Evolutionary conservation across 2,797 vertebrate genomes (phyloP).

Genomic region (Threskiornis aethiopicus): DNA sequence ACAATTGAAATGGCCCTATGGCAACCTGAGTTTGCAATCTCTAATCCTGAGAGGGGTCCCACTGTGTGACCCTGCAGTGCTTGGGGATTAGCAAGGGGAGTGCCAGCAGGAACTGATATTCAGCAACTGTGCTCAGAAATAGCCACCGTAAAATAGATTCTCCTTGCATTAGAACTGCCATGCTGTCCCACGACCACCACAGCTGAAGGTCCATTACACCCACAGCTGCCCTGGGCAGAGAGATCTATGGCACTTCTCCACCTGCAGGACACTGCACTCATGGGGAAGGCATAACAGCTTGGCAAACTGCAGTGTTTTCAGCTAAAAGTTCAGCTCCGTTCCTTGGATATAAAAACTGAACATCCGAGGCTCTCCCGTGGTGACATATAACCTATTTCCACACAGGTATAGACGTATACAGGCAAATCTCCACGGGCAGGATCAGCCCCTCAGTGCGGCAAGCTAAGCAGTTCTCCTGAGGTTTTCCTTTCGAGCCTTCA

Average conservation of each 20-base stretch:
- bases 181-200: rapidly evolving
- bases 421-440: not conserved
- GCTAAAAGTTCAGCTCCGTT: not conserved
- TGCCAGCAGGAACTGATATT: not conserved
- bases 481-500: not conserved
- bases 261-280: not conserved
- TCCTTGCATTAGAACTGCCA: not conserved
- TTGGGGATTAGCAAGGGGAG: not conserved
- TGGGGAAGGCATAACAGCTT: not conserved
- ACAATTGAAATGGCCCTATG: not conserved
- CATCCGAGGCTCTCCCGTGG: not conserved
- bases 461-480: not conserved
- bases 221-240: not conserved
- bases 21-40: not conserved
- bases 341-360: not conserved
- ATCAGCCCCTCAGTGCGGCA: not conserved
- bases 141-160: not conserved
- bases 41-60: not conserved
- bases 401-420: not conserved
- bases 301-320: not conserved
- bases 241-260: not conserved
- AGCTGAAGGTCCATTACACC: not conserved
- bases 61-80: not conserved
- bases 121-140: not conserved
- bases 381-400: not conserved